Evolutionary conservation across 2,888 invertebrate species (phyloP).

Genomic region (Camptogramma bilineatum): DNA sequence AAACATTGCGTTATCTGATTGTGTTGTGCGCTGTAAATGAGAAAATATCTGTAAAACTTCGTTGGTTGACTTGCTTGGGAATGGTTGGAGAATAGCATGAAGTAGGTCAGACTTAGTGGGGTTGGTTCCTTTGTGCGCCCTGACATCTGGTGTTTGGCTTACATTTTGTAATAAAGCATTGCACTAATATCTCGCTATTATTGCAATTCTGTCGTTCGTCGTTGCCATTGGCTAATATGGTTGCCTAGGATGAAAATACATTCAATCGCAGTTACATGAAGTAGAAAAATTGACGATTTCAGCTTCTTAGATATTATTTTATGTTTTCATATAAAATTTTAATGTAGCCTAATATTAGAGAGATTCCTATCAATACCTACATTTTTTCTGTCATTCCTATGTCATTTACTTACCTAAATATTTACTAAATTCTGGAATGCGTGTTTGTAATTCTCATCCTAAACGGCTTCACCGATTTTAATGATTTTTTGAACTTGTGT

Average conservation of each 20-base stretch:
- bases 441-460: too few species aligned
- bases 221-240: background rate
- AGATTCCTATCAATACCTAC: too few species aligned
- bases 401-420: too few species aligned
- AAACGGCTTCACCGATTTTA: too few species aligned
- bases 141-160: slow-evolving; percentile 16
- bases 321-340: too few species aligned
- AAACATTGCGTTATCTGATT: slow-evolving; percentile 43
- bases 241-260: background rate
- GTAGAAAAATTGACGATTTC: background rate
- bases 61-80: background rate
- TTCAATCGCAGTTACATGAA: background rate
- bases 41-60: slow-evolving; percentile 5
- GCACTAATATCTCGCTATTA: slow-evolving; percentile 9
- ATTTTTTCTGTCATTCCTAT: too few species aligned
- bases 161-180: slow-evolving; percentile 20
- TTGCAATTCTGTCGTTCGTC: background rate
- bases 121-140: slow-evolving; percentile 11
- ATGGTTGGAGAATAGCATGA: slow-evolving; percentile 11
- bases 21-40: slow-evolving; percentile 39
- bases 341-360: too few species aligned
- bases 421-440: too few species aligned
- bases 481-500: too few species aligned
- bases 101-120: slow-evolving; percentile 15
- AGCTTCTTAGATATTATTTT: too few species aligned